phyloP scores from a whole-genome alignment of 2,797 vertebrate species.

The Melanotaenia maccullochi region DNA sequence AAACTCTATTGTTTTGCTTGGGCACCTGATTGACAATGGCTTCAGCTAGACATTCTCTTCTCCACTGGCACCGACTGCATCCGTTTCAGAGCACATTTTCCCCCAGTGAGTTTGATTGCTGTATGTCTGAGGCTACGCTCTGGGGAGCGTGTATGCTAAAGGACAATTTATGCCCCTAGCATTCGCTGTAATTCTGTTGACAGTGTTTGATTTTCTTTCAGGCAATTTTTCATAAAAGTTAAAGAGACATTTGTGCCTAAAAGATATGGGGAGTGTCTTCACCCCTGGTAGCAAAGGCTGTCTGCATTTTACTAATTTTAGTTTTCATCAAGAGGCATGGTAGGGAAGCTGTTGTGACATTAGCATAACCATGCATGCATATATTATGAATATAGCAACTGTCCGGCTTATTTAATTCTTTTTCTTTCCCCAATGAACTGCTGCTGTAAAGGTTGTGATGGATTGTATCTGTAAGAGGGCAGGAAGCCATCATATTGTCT shows the following conservation, averaged over 20 bases:
- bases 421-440: conserved; percentile 40
- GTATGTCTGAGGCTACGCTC: conserved; percentile 35
- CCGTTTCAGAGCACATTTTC: conserved; percentile 34
- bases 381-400: conserved; percentile 34
- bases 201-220: conserved; percentile 53
- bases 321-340: conserved; percentile 27
- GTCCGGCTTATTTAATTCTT: conserved; percentile 17
- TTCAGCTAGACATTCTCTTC: conserved; percentile 41
- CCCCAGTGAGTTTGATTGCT: conserved; percentile 52
- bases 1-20: conserved; percentile 43
- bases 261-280: conserved; percentile 29
- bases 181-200: conserved; percentile 58
- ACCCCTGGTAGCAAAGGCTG: conserved; percentile 7
- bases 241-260: conserved; percentile 49
- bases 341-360: conserved; percentile 21
- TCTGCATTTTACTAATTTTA: conserved; percentile 39
- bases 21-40: conserved; percentile 57
- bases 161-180: conserved; percentile 54
- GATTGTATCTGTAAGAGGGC: conserved; percentile 51
- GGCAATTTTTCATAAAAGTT: conserved; percentile 39
- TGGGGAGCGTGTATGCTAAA: conserved; percentile 40
- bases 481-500: conserved; percentile 35
- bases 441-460: conserved; percentile 54
- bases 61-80: conserved; percentile 43
- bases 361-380: conserved; percentile 14